Evolutionary conservation across 2,113 vertebrate species (phyloP), one percentile per base, ranked within the genome.

Genomic region (Myotis brandtii): DNA sequence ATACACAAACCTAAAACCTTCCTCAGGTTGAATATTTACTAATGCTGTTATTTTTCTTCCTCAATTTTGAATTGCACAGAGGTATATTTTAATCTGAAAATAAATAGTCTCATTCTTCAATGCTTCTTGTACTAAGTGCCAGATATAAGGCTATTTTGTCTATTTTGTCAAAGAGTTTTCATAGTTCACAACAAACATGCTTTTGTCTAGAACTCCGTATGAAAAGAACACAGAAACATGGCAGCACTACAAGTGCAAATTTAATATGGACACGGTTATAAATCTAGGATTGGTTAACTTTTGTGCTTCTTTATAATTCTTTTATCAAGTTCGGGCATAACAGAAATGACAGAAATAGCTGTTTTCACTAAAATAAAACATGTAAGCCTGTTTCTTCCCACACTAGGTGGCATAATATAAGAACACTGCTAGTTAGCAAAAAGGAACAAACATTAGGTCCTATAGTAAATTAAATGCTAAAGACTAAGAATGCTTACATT

Each of bases 1-100:
- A 99, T 99, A 99, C 98, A 99, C 99, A 99, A 98, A 98, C 97
- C 97, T 95, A 95, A 98, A 97, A 97, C 96, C 96, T 97, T 90
- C 76, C 88, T 94, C 85, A 56, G 94, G 89, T 75, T 88, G 80
- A 88, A 69, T n/a, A 56, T 89, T 96, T 91, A 48, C 86, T 20
- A 82, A 4, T 18, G 6, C 59, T 86, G 80, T 75, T 93, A 94
- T 97, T 90, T 97, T 88, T 73, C 37, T 92, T 97, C 91, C 87
- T 95, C 20, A 0, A n/a, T 82, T 93, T 46, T 89, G 87, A 95
- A 92, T 89, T 88, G 77, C 40, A 90, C 59, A 89, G 17, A 96
- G 27, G 54, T 48, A 37, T 48, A 94, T 72, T 95, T 95, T 94
- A 95, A 94, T 89, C 76, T 92, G n/a, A 40, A 30, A 70, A 88